A percentile compares a stretch with the other conserved stretches of the same genome.
Conservation (phyloP, 2,888 invertebrate species). For the Sturmia bella region DNA sequence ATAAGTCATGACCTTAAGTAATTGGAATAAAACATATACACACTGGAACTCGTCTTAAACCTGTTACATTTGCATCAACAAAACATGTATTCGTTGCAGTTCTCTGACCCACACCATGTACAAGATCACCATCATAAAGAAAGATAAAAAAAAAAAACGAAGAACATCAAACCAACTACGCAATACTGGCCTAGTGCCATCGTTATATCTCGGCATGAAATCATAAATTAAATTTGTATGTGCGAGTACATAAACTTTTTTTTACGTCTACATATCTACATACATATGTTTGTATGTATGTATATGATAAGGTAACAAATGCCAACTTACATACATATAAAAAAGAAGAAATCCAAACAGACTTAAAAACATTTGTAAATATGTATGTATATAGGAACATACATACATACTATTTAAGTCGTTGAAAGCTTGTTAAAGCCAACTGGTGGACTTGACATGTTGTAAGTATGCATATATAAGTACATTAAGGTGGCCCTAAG, state of each 20-base stretch:
- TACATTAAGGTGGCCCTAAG: too few species aligned
- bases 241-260: too few species aligned
- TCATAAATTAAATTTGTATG: conserved; percentile 54
- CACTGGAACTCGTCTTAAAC: too few species aligned
- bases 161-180: conserved; percentile 45
- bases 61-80: too few species aligned
- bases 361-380: conserved; percentile 17
- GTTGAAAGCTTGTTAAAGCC: conserved; percentile 21
- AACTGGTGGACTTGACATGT: background rate
- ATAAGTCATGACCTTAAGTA: too few species aligned
- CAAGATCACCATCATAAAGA: background rate
- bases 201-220: conserved; percentile 60
- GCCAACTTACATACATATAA: conserved; percentile 19
- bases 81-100: too few species aligned
- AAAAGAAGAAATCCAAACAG: background rate
- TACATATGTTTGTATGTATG: too few species aligned
- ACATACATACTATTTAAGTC: too few species aligned
- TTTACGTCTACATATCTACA: too few species aligned
- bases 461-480: background rate
- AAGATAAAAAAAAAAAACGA: conserved; percentile 1
- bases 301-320: conserved; percentile 35
- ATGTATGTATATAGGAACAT: conserved; percentile 12
- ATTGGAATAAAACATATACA: too few species aligned
- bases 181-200: conserved; percentile 67
- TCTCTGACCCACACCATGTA: background rate